Base-by-base conservation (phyloP, 2,888 invertebrate species). In the Hirtodrosophila histrioides region DNA sequence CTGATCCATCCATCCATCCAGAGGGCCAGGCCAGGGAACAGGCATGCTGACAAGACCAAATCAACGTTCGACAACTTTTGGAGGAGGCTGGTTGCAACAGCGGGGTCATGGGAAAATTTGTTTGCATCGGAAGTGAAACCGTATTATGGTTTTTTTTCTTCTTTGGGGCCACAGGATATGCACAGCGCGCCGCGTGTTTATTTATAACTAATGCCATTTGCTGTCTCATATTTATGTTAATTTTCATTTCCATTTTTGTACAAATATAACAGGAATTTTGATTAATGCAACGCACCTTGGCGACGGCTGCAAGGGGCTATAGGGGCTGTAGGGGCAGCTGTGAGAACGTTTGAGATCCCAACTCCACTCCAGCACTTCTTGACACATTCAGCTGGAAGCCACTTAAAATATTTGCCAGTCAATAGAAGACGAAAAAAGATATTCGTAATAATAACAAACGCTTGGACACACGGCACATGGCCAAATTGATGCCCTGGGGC, bases 401-500 rank as follows among this genome's bases (percentile, higher is more conserved):
- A 84, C 86, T 84, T 84, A 86, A 86, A 84, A 80, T 85, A 71
- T 71, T 85, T 69, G 78, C 70, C 55, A 69, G 65, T 11, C 50
- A 50, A 58, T 58, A 49, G 50, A 48, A 37, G 50, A 50, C 54
- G 46, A 31, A 35, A 36, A 44, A 43, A 55, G 48, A 49, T 17
- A 17, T 17, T 17, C 17, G 17, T 17, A 17, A 17, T 17, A 17
- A 17, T 17, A 17, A 17, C 17, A 72, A 69, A 58, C 69, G 69
- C 53, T 56, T 31, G 40, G 51, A 71, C 69, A 68, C 57, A 48
- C 74, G 82, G 89, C 83, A 82, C 87, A 84, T 85, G 87, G 78
- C 82, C 88, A 91, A 91, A 91, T 91, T 91, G 90, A 90, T 91
- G 89, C 90, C 91, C 90, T 81, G 78, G 90, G 90, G 90, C 65